Conservation (phyloP, 2,888 invertebrate species). For the Eulithis prunata region DNA sequence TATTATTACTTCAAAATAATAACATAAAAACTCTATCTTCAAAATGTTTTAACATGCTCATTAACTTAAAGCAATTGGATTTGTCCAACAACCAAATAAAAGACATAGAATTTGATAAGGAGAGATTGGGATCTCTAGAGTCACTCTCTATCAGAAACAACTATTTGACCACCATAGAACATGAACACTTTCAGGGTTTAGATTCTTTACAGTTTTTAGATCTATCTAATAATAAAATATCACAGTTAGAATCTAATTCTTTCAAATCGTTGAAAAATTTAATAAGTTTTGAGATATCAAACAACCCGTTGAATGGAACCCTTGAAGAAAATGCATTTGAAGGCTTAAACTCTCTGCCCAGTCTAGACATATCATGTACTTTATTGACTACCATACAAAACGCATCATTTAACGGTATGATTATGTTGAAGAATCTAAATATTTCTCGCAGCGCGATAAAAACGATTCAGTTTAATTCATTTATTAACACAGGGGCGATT, state of each 20-base stretch:
- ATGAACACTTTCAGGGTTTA: slow-evolving; percentile 52
- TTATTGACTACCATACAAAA: slow-evolving; percentile 56
- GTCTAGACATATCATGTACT: slow-evolving; percentile 62
- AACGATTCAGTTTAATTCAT: slow-evolving; percentile 59
- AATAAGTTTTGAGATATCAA: slow-evolving; percentile 58
- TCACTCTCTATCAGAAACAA: slow-evolving; percentile 57
- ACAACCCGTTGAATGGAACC: slow-evolving; percentile 59
- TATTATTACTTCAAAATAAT: slow-evolving; percentile 61
- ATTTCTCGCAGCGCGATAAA: slow-evolving; percentile 59
- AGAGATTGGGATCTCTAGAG: slow-evolving; percentile 54
- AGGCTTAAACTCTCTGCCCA: slow-evolving; percentile 59
- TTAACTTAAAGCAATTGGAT: slow-evolving; percentile 53
- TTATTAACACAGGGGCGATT: slow-evolving; percentile 55
- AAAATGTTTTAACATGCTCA: slow-evolving; percentile 55
- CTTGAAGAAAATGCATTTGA: slow-evolving; percentile 58
- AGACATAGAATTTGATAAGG: slow-evolving; percentile 57
- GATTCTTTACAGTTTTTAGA: slow-evolving; percentile 57
- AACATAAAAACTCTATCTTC: slow-evolving; percentile 49
- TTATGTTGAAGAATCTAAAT: slow-evolving; percentile 56
- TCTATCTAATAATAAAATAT: slow-evolving; percentile 63
- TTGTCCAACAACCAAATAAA: slow-evolving; percentile 62
- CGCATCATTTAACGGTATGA: slow-evolving; percentile 63
- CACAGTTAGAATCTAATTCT: slow-evolving; percentile 52
- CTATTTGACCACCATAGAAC: slow-evolving; percentile 51
- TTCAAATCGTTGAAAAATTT: slow-evolving; percentile 56